phyloP scores from a whole-genome alignment of 2,113 vertebrate species.

The Jacana jacana region DNA sequence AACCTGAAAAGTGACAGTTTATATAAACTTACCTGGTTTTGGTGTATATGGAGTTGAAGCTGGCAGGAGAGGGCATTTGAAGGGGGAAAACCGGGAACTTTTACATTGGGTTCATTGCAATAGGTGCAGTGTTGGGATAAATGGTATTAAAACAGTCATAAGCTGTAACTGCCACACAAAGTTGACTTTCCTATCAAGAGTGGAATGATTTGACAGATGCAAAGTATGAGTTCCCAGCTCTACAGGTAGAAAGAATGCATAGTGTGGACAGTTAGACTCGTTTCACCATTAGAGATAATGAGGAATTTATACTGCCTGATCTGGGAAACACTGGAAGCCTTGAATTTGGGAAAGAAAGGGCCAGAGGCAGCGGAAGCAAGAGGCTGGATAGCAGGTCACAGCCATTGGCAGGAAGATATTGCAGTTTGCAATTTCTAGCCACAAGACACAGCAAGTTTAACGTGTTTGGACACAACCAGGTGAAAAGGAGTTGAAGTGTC shows the following conservation, averaged over 20 bases:
- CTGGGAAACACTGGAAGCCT: neutral
- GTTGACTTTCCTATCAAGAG: neutral
- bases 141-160: neutral
- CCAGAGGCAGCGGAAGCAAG: neutral
- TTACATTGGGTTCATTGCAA: neutral
- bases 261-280: neutral
- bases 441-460: neutral
- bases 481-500: neutral
- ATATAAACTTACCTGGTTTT: neutral
- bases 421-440: neutral
- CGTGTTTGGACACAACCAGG: neutral
- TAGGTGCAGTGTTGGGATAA: neutral
- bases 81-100: rapidly evolving
- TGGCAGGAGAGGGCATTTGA: neutral
- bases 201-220: neutral
- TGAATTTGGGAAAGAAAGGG: neutral
- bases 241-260: neutral
- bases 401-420: rapidly evolving
- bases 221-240: neutral
- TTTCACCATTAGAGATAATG: neutral
- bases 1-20: neutral
- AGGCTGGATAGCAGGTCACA: neutral
- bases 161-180: neutral
- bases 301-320: neutral
- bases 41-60: neutral